Percentiles rank a stretch among this genome's conserved stretches.
These are phyloP conservation scores for Apolygus lucorum DNA, from an alignment of 1,140 invertebrate genomes.

Conservation along the genomic window DNA sequence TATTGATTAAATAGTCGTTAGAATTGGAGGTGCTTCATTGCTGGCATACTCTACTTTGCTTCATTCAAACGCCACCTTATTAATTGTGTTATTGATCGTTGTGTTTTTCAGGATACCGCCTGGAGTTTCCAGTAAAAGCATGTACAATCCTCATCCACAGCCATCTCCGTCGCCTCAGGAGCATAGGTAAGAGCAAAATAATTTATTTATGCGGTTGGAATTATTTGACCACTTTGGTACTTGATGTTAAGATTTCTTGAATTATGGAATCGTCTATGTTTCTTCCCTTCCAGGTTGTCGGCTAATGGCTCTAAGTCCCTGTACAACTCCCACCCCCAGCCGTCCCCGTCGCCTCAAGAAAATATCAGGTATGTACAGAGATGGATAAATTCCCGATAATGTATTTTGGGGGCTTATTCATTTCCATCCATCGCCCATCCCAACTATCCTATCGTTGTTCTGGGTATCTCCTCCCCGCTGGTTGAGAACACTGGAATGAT, in stretches of 20 bases:
- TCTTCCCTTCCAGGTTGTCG: not conserved
- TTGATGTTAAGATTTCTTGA: not conserved
- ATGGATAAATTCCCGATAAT: not conserved
- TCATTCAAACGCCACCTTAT: too few species aligned
- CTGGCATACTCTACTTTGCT: too few species aligned
- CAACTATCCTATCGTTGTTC: too few species aligned
- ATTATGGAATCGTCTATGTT: not conserved
- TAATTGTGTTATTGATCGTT: too few species aligned
- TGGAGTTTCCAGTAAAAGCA: too few species aligned
- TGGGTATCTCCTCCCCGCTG: too few species aligned
- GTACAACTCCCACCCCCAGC: not conserved
- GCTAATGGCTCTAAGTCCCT: not conserved
- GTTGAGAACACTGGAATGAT: too few species aligned
- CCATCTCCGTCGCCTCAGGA: not conserved
- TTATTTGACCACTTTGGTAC: not conserved
- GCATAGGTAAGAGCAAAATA: not conserved
- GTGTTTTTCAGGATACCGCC: too few species aligned
- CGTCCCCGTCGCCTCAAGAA: slow-evolving; percentile 2
- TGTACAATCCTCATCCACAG: not conserved
- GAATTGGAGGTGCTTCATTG: too few species aligned
- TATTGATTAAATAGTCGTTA: too few species aligned
- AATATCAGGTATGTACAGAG: not conserved
- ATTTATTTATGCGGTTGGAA: not conserved
- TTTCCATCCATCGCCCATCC: too few species aligned
- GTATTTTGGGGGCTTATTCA: too few species aligned